Percentiles rank a stretch among this genome's conserved stretches.
Conservation (phyloP, 2,113 vertebrate genomes). For the Chlorocebus sabaeus region DNA sequence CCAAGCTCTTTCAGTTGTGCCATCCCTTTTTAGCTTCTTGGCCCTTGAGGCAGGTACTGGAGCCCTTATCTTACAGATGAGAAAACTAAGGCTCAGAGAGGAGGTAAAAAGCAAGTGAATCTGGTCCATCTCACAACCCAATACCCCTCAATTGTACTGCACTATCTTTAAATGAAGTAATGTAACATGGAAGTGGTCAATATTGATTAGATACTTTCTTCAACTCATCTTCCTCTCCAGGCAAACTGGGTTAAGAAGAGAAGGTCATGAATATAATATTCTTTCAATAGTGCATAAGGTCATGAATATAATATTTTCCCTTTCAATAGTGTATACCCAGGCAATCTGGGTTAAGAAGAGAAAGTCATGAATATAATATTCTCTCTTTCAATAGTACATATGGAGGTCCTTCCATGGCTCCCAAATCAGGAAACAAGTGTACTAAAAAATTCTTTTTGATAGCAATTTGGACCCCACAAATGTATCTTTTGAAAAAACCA, state of each 20-base stretch:
- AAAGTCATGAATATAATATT: not conserved
- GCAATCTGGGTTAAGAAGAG: not conserved
- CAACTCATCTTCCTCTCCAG: not conserved
- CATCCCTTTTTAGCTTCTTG: not conserved
- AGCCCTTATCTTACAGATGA: not conserved
- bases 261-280: not conserved
- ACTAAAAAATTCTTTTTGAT: not conserved
- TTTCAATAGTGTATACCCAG: too few species aligned
- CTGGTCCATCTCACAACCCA: not conserved
- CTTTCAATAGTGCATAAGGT: not conserved
- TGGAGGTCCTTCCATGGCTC: not conserved
- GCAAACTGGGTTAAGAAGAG: not conserved
- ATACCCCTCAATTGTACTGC: not conserved
- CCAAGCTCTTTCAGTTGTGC: not conserved
- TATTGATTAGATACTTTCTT: not conserved
- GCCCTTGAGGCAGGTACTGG: not conserved
- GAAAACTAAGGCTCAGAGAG: not conserved
- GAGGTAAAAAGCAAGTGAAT: not conserved
- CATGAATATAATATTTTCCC: too few species aligned
- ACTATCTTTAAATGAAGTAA: not conserved
- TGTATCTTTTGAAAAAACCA: not conserved
- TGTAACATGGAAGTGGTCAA: not conserved
- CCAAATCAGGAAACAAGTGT: not conserved
- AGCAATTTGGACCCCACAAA: not conserved
- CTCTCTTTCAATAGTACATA: not conserved